phyloP scores from a whole-genome alignment of 37 sponge, comb jelly and placozoan species.

The Amphimedon queenslandica region DNA sequence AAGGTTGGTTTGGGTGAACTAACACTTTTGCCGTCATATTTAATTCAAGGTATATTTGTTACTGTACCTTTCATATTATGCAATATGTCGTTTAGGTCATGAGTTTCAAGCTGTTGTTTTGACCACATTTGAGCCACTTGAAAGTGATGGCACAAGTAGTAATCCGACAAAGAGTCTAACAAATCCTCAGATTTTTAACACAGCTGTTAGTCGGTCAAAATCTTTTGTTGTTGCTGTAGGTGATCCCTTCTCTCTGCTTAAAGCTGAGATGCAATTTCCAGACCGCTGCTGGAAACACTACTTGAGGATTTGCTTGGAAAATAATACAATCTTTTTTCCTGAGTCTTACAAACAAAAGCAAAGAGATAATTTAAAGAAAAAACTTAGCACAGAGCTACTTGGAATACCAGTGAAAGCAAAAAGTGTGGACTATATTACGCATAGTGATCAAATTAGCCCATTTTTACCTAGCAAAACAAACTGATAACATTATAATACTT shows the following conservation, averaged over 20 bases:
- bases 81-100: conserved; percentile 12
- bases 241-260: conserved; percentile 57
- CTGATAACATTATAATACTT: no score
- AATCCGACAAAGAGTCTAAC: conserved; percentile 62
- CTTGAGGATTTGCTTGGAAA: not conserved
- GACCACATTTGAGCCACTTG: conserved; percentile 50
- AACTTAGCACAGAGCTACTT: no score
- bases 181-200: conserved; percentile 63
- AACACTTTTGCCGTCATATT: not conserved
- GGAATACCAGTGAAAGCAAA: no score
- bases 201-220: conserved; percentile 60
- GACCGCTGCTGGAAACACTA: not conserved
- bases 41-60: not conserved
- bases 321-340: not conserved
- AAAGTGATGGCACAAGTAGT: conserved; percentile 19
- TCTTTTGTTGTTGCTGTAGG: conserved; percentile 63
- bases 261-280: conserved; percentile 32
- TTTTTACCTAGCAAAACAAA: no score
- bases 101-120: conserved; percentile 61
- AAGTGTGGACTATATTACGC: no score
- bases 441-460: no score
- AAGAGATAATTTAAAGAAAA: no score
- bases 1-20: not conserved
- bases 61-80: not conserved
- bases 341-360: no score